Percentiles rank a stretch among this genome's conserved stretches.
Conservation (phyloP, 1,140 invertebrate species). For the Pogonomyrmex californicus region DNA sequence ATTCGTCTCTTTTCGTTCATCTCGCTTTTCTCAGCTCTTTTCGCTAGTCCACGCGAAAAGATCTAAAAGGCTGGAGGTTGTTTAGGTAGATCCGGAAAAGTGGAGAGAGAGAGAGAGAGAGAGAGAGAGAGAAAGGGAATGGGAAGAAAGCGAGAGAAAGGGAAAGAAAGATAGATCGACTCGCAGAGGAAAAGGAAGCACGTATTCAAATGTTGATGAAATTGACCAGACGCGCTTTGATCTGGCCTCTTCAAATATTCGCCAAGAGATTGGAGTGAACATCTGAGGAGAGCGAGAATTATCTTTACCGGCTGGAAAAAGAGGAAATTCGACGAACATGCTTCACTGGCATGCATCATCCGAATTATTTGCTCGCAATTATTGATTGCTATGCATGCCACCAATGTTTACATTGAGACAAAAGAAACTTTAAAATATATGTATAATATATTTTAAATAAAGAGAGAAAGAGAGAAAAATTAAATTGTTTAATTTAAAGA, state of each 20-base stretch:
- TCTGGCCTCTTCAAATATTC: conserved; percentile 87
- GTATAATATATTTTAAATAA: not conserved
- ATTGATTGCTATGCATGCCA: conserved; percentile 5
- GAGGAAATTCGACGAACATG: conserved; percentile 42
- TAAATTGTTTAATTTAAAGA: not conserved
- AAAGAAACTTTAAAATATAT: not conserved
- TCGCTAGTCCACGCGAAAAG: conserved; percentile 72
- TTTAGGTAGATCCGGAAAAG: conserved; percentile 67
- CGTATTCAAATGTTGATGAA: conserved; percentile 87
- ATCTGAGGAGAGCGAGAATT: conserved; percentile 85
- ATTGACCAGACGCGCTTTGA: conserved; percentile 87
- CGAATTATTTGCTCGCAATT: conserved; percentile 47
- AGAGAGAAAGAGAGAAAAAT: not conserved
- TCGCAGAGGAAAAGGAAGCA: conserved; percentile 63
- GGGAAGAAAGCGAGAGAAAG: conserved; percentile 14
- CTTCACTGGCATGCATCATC: conserved; percentile 23
- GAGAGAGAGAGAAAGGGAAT: not conserved
- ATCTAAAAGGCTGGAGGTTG: conserved; percentile 70
- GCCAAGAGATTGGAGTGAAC: conserved; percentile 86
- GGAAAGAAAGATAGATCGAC: conserved; percentile 38
- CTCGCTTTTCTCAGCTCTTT: conserved; percentile 71
- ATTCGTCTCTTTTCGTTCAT: conserved; percentile 38
- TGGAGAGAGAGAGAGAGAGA: conserved; percentile 11
- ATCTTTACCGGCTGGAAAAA: conserved; percentile 74
- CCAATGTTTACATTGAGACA: not conserved